A percentile compares a stretch with the other conserved stretches of the same genome.
Evolutionary conservation across 2,888 invertebrate species (phyloP).

Genomic region (Caenorhabditis sp.): DNA sequence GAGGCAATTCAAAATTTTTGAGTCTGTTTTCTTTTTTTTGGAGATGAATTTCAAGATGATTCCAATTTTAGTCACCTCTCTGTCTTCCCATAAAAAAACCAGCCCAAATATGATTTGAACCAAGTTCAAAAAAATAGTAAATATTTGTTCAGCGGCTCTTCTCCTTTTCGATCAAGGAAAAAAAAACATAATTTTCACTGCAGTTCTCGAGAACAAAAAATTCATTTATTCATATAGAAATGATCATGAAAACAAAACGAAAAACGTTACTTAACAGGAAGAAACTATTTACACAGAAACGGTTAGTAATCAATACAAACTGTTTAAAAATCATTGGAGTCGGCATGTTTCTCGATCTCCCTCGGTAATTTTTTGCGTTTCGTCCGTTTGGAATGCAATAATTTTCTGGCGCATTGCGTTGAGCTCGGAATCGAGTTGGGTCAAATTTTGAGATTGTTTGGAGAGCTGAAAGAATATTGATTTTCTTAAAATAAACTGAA

Average conservation of each 20-base stretch:
- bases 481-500: background rate
- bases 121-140: too few species aligned
- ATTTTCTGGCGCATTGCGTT: slow-evolving; percentile 27
- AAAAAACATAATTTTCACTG: background rate
- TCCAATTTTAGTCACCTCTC: too few species aligned
- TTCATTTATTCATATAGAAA: background rate
- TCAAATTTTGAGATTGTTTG: slow-evolving; percentile 25
- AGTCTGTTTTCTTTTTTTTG: too few species aligned
- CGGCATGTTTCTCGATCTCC: slow-evolving; percentile 42
- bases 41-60: too few species aligned
- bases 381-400: slow-evolving; percentile 19
- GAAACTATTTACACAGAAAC: background rate
- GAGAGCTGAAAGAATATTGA: slow-evolving; percentile 38
- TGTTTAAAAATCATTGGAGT: slow-evolving; percentile 16
- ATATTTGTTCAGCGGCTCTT: background rate
- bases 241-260: background rate
- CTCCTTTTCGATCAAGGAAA: background rate
- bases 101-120: too few species aligned
- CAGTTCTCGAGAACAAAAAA: too few species aligned
- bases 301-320: background rate
- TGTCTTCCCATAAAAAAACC: too few species aligned
- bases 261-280: background rate
- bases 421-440: slow-evolving; percentile 32
- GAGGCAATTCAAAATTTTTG: too few species aligned
- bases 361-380: slow-evolving; percentile 19